Evolutionary conservation across 2,888 invertebrate species (phyloP), one percentile per base, ranked within the genome.

Genomic region (Hemicrepidius hirtus): DNA sequence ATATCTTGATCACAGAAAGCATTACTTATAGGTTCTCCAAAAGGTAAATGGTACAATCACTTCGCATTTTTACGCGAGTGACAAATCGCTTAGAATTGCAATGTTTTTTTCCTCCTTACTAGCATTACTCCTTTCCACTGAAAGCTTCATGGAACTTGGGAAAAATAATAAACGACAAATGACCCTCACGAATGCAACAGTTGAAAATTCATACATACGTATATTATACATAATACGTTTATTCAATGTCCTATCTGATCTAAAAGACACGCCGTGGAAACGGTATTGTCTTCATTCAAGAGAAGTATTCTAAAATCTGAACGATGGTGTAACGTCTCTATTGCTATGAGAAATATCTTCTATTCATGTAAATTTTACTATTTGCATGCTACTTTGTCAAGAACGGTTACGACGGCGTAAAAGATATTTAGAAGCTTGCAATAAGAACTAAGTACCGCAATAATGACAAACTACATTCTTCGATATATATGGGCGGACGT

Each of bases 211-310:
- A 49, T 32, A 49, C 49, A n/a, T 35, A 24, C 9, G 40, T 18
- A 13, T 9, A 32, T 6, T 28, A 46, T 63, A 20, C 18, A 28
- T 18, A n/a, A 37, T 18, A 13, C 10, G 62, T 46, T 62, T 44
- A 41, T 62, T 46, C 46, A 40, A 35, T 35, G 46, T 44, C 10
- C 13, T 67, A 67, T 67, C 67, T 59, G 77, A 75, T 76, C 71
- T 68, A 62, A 67, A 24, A 70, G 73, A 71, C 75, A 62, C 60
- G 71, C 68, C 75, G 75, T 63, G 59, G 77, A 71, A 77, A 76
- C 66, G 40, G 71, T 72, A 76, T 75, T 75, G 75, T 77, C 73
- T 71, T 41, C 53, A 37, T 49, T 21, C 53, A 40, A 40, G 40
- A 13, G 40, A 40, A 13, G 40, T 40, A 40, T 40, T 55, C 55